Evolutionary conservation across 2,888 invertebrate species (phyloP).

Genomic region (Neria commutata): DNA sequence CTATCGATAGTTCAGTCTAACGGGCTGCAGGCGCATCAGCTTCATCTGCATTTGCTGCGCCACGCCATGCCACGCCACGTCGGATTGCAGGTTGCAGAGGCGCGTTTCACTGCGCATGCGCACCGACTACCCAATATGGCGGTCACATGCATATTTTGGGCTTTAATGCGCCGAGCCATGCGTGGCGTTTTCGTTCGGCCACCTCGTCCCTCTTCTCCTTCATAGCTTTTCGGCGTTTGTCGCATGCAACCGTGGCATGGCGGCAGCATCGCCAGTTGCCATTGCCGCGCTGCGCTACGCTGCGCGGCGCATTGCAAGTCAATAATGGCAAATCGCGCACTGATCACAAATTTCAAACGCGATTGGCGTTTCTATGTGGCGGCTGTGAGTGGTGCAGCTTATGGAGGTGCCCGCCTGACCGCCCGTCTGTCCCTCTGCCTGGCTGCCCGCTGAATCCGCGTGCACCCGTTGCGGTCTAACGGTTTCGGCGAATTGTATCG

Average conservation of each 20-base stretch:
- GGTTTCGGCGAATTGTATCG: conserved; percentile 5
- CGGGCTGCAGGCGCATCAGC: background rate
- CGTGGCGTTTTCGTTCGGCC: no score
- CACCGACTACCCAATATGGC: no score
- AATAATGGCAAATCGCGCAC: background rate
- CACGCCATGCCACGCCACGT: no score
- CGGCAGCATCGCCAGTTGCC: background rate
- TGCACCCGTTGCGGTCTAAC: background rate
- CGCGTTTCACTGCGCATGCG: no score
- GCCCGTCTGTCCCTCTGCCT: background rate
- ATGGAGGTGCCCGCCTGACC: background rate
- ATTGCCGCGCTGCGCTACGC: background rate
- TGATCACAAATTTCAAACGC: background rate
- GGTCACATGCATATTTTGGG: no score
- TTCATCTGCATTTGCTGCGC: background rate
- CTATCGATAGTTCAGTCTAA: conserved; percentile 2
- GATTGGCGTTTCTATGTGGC: conserved; percentile 2
- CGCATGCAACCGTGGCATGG: background rate
- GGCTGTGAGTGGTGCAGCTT: background rate
- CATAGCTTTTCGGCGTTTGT: background rate
- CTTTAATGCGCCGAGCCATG: no score
- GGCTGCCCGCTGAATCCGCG: no score
- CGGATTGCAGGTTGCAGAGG: background rate
- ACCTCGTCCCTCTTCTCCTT: background rate
- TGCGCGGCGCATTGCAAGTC: background rate